Conservation (phyloP, 2,113 vertebrate species). For the Takifugu bimaculatus region DNA sequence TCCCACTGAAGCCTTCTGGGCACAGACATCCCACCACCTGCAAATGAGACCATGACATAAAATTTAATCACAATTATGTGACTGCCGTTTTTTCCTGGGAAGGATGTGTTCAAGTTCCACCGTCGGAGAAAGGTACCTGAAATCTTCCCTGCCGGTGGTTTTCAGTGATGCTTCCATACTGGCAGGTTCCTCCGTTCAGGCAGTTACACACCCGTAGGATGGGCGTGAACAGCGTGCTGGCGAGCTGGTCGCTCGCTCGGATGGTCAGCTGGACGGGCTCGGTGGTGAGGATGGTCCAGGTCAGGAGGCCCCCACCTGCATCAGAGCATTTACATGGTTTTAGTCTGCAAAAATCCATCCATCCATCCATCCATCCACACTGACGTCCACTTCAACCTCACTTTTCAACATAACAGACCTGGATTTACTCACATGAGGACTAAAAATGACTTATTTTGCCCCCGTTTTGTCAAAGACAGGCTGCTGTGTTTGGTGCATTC, state of each 20-base stretch:
- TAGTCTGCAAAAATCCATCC: neutral
- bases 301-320: conserved; percentile 68
- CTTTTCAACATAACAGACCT: no score
- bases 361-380: neutral
- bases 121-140: conserved; percentile 61
- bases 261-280: conserved; percentile 69
- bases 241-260: conserved; percentile 66
- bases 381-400: no score
- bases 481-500: conserved; percentile 6
- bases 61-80: no score
- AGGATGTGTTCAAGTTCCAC: neutral
- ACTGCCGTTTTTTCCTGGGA: no score
- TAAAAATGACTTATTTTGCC: no score
- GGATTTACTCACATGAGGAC: no score
- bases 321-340: neutral
- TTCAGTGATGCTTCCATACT: conserved; percentile 67
- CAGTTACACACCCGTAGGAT: conserved; percentile 76
- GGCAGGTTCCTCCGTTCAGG: conserved; percentile 76
- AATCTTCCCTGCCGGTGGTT: conserved; percentile 72
- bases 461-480: no score
- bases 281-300: conserved; percentile 66
- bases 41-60: neutral
- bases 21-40: conserved; percentile 79
- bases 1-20: conserved; percentile 69
- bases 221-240: conserved; percentile 73